These are phyloP conservation scores for Leiothrix lutea DNA, from an alignment of 2,113 vertebrate genomes.

Conservation along the genomic window DNA sequence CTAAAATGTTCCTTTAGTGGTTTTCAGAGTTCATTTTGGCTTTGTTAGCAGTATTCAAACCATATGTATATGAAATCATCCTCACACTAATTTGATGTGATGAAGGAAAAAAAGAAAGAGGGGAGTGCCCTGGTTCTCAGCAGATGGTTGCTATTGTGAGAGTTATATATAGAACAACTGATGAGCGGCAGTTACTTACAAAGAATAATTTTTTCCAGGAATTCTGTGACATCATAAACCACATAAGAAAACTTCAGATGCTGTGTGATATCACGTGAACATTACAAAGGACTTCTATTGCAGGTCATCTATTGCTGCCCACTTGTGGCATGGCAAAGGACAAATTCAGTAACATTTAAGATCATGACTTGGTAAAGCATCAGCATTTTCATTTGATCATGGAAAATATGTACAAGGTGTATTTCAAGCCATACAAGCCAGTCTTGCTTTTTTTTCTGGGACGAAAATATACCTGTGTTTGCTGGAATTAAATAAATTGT, in stretches of 20 bases:
- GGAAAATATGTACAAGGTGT: not conserved
- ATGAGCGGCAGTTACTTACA: conserved; percentile 36
- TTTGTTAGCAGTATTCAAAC: conserved; percentile 37
- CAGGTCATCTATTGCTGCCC: not conserved
- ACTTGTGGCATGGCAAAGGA: not conserved
- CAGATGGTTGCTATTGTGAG: conserved; percentile 44
- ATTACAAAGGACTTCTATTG: conserved; percentile 15
- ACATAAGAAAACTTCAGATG: not conserved
- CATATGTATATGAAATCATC: conserved; percentile 61
- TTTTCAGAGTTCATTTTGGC: conserved; percentile 3
- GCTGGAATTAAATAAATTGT: not conserved
- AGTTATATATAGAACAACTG: conserved; percentile 42
- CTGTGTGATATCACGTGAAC: not conserved
- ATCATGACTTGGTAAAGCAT: not conserved
- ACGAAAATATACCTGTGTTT: not conserved
- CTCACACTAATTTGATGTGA: conserved; percentile 34
- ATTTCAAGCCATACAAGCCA: not conserved
- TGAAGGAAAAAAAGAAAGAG: not conserved
- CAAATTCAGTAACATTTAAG: not conserved
- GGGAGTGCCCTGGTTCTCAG: conserved; percentile 11
- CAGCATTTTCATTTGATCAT: not conserved
- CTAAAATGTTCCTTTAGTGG: not conserved
- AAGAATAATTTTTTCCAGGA: conserved; percentile 44
- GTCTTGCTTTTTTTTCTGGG: not conserved
- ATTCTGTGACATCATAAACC: conserved; percentile 31